Base-by-base conservation (phyloP, 2,888 invertebrate species). In the Caenorhabditis sp. region DNA sequence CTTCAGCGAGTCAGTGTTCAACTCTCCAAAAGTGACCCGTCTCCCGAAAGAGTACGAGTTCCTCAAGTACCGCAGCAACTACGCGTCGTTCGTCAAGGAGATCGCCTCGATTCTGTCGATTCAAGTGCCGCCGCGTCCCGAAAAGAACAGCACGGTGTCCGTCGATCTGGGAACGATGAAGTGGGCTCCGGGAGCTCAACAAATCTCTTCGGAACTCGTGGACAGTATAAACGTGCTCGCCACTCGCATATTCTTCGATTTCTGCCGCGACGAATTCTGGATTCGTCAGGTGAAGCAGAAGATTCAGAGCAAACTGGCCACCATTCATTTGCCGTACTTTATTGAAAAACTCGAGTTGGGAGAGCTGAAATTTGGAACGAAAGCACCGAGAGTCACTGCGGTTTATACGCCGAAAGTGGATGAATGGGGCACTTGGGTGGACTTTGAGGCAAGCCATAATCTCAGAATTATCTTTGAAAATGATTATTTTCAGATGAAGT, bases 391-490 rank as follows among this genome's bases (percentile, higher is more conserved):
- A 13, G 85, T 89, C 30, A 76, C 79, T 9, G 79, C 75, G 11
- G 84, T 89, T 17, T 84, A 92, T 76, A 74, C 82, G 58, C 95
- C 95, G 0, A 90, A 92, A 45, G 90, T 94, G 78, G 94, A 95
- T 90, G 93, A 93, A 81, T 92, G 93, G 87, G 96, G 96, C 37
- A 91, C 95, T 63, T 96, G 96, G 95, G 91, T 95, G 0, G 94
- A 95, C 90, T 91, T 95, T 13, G 93, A 94, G n/a, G n/a, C n/a
- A n/a, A n/a, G n/a, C n/a, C n/a, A n/a, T n/a, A n/a, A n/a, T n/a
- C n/a, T n/a, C n/a, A n/a, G n/a, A n/a, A n/a, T n/a, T n/a, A n/a
- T n/a, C n/a, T n/a, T n/a, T n/a, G n/a, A n/a, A n/a, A n/a, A n/a
- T n/a, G n/a, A n/a, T n/a, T n/a, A n/a, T n/a, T n/a, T n/a, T n/a